Evolutionary conservation across 2,888 invertebrate species (phyloP).

Genomic region (Eupithecia vulgata): DNA sequence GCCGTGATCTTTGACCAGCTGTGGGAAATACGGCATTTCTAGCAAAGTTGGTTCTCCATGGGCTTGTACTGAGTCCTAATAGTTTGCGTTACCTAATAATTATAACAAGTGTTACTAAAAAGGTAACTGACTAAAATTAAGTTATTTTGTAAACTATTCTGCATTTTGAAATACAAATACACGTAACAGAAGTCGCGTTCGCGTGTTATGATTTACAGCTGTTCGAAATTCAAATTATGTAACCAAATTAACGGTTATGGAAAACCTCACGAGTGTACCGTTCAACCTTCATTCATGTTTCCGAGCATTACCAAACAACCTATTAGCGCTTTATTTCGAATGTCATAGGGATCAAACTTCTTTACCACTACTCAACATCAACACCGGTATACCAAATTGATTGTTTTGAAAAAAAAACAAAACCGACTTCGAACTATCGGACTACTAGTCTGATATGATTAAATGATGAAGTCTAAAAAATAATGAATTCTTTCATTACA

Average conservation of each 20-base stretch:
- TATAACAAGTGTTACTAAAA: neutral
- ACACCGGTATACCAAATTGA: neutral
- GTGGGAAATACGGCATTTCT: neutral
- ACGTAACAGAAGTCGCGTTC: slow-evolving; percentile 1
- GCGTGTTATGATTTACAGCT: slow-evolving; percentile 9
- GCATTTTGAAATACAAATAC: neutral
- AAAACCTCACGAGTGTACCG: slow-evolving; percentile 26
- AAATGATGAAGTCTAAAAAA: too few species aligned
- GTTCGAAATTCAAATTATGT: slow-evolving; percentile 18
- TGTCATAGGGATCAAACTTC: slow-evolving; percentile 15
- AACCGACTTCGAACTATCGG: too few species aligned
- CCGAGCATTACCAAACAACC: slow-evolving; percentile 20
- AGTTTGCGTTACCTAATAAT: neutral
- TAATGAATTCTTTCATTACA: neutral
- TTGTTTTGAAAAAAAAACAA: too few species aligned
- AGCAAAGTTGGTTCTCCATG: neutral
- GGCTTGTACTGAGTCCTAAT: too few species aligned
- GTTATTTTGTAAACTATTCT: neutral
- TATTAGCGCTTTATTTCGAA: neutral
- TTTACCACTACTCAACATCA: neutral
- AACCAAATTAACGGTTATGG: slow-evolving; percentile 27
- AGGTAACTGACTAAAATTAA: neutral
- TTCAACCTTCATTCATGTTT: slow-evolving; percentile 20
- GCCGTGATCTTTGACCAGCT: neutral
- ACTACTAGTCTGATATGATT: too few species aligned